Evolutionary conservation across 2,888 invertebrate genomes (phyloP), one percentile per base, ranked within the genome.

Genomic region (Cancer borealis): DNA sequence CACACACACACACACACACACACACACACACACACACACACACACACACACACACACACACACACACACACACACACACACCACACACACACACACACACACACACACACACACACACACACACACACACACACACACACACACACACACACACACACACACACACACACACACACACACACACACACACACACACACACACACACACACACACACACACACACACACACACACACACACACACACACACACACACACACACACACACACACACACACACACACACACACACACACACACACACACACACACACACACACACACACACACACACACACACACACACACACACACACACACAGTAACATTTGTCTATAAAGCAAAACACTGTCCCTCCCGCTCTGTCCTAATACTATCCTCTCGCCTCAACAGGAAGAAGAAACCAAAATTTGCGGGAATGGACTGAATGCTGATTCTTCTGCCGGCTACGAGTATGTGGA

Each of bases 321-420:
- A 66, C 66, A 66, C 66, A 66, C 66, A 73, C 73, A 73, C 73
- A 73, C 73, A 73, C 73, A 73, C n/a, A 66, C n/a, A 66, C 66
- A 66, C 66, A 66, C 66, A 66, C 66, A 66, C 66, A 66, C 66
- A 66, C 66, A 66, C 66, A 66, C 14, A 21, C 3, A 1, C 66
- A 66, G 5, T 1, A 14, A 66, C 21, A 66, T 66, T 54, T 2
- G 54, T 14, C 54, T 54, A 54, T 54, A 14, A 54, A 54, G 14
- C n/a, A 14, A 21, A 66, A 21, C 66, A 66, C 21, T 66, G 66
- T 21, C n/a, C 66, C 66, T 66, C 12, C 54, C 54, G 14, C 54
- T 14, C 54, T 54, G 54, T 54, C 8, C 54, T 14, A 54, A 54
- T 54, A 54, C 54, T 14, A 66, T 66, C 12, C 66, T 8, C 30